Percentiles rank a stretch among this genome's conserved stretches.
These are phyloP conservation scores for Diachasma alloeum DNA, from an alignment of 1,140 invertebrate genomes.

Conservation along the genomic window DNA sequence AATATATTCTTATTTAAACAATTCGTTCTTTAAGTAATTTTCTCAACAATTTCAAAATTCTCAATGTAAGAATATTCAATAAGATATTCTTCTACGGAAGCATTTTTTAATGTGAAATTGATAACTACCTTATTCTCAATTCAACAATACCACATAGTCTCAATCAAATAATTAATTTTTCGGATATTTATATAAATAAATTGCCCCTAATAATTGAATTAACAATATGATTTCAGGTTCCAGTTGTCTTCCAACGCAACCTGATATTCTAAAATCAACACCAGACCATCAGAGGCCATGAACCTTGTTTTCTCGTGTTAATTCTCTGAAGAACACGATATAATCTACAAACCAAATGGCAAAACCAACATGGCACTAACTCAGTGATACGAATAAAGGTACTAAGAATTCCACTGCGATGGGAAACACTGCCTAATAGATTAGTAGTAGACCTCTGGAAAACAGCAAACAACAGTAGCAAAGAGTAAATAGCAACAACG, in stretches of 20 bases:
- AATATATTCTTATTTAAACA: too few relatives aligned
- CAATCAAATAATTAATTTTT: too few relatives aligned
- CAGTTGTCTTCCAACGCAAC: slow-evolving; percentile 71
- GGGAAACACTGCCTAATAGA: slow-evolving; percentile 19
- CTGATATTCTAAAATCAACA: slow-evolving; percentile 84
- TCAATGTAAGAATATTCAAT: too few relatives aligned
- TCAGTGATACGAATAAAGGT: slow-evolving; percentile 3
- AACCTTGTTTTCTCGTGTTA: slow-evolving; percentile 42
- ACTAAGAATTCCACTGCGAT: not conserved
- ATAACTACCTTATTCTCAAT: too few relatives aligned
- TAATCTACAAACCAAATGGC: not conserved
- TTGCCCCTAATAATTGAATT: slow-evolving; percentile 30
- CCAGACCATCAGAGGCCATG: slow-evolving; percentile 77
- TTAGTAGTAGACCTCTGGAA: not conserved
- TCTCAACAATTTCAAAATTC: too few relatives aligned
- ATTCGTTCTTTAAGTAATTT: too few relatives aligned
- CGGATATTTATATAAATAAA: too few relatives aligned
- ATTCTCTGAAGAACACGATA: not conserved
- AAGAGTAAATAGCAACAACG: not conserved
- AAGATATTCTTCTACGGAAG: too few relatives aligned
- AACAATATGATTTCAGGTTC: slow-evolving; percentile 46
- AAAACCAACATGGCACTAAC: not conserved
- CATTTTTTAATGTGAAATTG: too few relatives aligned
- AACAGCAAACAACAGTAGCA: not conserved
- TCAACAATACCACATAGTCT: too few relatives aligned